phyloP scores from a whole-genome alignment of 2,888 invertebrate species.

The Anticlea derivata region DNA sequence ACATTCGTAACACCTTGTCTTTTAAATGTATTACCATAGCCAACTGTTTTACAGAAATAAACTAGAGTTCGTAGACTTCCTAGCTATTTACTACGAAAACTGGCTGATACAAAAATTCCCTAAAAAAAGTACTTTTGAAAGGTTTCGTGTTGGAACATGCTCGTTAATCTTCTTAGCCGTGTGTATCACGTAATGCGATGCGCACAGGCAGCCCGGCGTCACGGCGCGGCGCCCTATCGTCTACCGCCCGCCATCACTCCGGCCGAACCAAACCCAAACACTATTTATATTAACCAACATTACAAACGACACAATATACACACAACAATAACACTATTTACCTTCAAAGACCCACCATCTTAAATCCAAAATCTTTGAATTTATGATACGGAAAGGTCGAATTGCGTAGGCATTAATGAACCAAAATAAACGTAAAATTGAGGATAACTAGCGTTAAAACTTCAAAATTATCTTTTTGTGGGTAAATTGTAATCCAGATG shows the following conservation, averaged over 20 bases:
- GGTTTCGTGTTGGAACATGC: not conserved
- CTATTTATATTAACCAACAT: conserved; percentile 9
- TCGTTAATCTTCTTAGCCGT: conserved; percentile 33
- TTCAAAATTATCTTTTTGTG: conserved; percentile 19
- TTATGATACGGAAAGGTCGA: conserved; percentile 3
- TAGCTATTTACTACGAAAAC: too few species aligned
- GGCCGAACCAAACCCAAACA: conserved; percentile 48
- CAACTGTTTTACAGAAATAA: too few species aligned
- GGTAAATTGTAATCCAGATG: conserved; percentile 7
- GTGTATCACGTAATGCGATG: conserved; percentile 52
- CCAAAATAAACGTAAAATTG: conserved; percentile 23
- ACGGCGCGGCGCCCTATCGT: conserved; percentile 75
- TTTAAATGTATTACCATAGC: too few species aligned
- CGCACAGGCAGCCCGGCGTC: conserved; percentile 70
- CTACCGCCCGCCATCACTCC: conserved; percentile 65
- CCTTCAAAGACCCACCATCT: not conserved
- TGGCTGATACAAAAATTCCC: too few species aligned
- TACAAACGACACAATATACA: conserved; percentile 7
- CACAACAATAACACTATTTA: not conserved
- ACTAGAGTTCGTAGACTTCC: too few species aligned
- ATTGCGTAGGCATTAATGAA: conserved; percentile 14
- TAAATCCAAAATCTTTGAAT: not conserved
- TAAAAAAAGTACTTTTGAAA: too few species aligned
- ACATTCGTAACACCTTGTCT: too few species aligned
- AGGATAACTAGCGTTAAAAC: conserved; percentile 24